Percentiles rank a stretch among this genome's conserved stretches.
Evolutionary conservation across 2,888 invertebrate species (phyloP).

Genomic region (Eurytoma adleriae): DNA sequence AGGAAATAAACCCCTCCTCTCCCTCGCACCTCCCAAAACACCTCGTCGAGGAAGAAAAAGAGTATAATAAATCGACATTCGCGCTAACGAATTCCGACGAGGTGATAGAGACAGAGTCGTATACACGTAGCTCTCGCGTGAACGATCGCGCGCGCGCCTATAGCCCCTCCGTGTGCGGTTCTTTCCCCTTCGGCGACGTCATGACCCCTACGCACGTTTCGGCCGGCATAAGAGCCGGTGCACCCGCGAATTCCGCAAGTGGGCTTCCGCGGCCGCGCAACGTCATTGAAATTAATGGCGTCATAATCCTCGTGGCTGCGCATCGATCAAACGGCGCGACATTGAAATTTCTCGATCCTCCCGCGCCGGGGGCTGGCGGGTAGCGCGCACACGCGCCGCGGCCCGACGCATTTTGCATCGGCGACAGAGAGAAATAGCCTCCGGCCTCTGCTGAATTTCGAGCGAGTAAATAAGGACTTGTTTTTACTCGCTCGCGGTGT

Average conservation of each 20-base stretch:
- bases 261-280: slow-evolving; percentile 19
- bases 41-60: too few relatives aligned
- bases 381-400: background rate
- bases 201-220: too few relatives aligned
- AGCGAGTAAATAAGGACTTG: slow-evolving; percentile 27
- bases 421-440: slow-evolving; percentile 24
- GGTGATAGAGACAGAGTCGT: background rate
- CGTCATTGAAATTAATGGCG: slow-evolving; percentile 56
- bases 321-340: slow-evolving; percentile 57
- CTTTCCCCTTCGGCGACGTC: too few relatives aligned
- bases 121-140: background rate
- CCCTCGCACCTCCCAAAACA: too few relatives aligned
- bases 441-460: background rate
- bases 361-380: background rate
- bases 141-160: background rate
- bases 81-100: slow-evolving; percentile 7
- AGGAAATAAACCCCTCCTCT: too few relatives aligned
- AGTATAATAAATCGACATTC: too few relatives aligned
- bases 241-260: slow-evolving; percentile 28
- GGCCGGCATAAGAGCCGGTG: background rate
- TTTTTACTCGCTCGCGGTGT: background rate
- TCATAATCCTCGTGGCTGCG: slow-evolving; percentile 46
- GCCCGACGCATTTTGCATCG: slow-evolving; percentile 42
- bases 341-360: slow-evolving; percentile 55
- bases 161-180: background rate